Percentiles rank a stretch among this genome's conserved stretches.
Evolutionary conservation across 2,888 invertebrate genomes (phyloP).

Genomic region (Oxytorus armatus): DNA sequence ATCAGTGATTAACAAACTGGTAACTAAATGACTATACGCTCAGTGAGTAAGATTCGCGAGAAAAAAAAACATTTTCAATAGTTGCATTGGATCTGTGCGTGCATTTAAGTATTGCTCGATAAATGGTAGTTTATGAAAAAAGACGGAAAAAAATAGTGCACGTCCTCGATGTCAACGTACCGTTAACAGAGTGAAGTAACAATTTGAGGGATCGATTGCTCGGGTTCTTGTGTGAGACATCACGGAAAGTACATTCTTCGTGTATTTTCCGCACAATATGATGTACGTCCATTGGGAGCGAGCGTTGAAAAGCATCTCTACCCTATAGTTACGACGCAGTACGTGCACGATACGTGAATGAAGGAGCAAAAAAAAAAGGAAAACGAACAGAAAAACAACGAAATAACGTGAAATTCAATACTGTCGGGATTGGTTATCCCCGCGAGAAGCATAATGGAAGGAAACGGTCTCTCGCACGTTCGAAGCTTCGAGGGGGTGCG

Average conservation of each 20-base stretch:
- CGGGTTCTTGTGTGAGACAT: slow-evolving; percentile 18
- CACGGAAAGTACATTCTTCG: slow-evolving; percentile 20
- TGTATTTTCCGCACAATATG: slow-evolving; percentile 38
- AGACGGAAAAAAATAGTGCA: slow-evolving; percentile 30
- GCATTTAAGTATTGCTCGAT: too few relatives aligned
- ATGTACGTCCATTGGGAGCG: slow-evolving; percentile 40
- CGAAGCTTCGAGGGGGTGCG: slow-evolving; percentile 28
- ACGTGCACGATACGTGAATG: slow-evolving; percentile 38
- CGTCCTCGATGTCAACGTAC: slow-evolving; percentile 5
- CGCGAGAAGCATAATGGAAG: slow-evolving; percentile 65
- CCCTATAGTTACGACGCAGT: slow-evolving; percentile 43
- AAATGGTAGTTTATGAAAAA: not conserved
- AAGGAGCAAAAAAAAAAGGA: slow-evolving; percentile 24
- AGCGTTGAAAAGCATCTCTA: slow-evolving; percentile 50
- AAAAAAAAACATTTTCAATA: slow-evolving; percentile 28
- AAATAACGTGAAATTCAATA: slow-evolving; percentile 67
- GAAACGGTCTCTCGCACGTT: slow-evolving; percentile 65
- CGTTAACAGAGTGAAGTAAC: slow-evolving; percentile 5
- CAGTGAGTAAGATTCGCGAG: too few relatives aligned
- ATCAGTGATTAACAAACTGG: too few relatives aligned
- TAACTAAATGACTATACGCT: too few relatives aligned
- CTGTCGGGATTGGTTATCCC: slow-evolving; percentile 67
- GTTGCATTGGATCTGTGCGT: slow-evolving; percentile 11
- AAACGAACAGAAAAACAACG: slow-evolving; percentile 28
- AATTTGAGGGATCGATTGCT: slow-evolving; percentile 40